These are phyloP conservation scores for Solea solea DNA, from an alignment of 2,113 vertebrate species.

Conservation along the genomic window DNA sequence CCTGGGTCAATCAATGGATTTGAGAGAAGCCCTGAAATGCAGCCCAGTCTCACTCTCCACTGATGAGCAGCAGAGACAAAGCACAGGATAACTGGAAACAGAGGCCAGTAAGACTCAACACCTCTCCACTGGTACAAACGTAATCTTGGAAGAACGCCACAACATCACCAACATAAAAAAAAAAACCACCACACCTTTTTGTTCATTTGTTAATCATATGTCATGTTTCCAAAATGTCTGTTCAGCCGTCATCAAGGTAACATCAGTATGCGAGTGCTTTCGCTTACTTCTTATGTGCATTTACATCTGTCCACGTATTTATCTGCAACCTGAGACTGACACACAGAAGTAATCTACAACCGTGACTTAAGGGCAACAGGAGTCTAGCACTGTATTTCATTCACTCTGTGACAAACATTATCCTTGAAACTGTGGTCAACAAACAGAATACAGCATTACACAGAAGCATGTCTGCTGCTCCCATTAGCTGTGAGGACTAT, in stretches of 20 bases:
- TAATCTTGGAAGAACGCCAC: neutral
- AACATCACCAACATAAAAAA: neutral
- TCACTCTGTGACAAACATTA: neutral
- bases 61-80: no score
- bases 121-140: neutral
- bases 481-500: neutral
- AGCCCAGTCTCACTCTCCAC: slow-evolving; percentile 29
- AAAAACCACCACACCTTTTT: neutral
- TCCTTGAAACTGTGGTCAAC: neutral
- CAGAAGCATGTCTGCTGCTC: neutral
- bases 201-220: neutral
- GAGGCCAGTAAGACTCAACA: slow-evolving; percentile 13
- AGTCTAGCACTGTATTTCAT: neutral
- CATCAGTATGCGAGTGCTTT: no score
- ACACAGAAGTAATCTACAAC: neutral
- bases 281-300: no score
- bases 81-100: slow-evolving; percentile 24
- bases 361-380: no score
- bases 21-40: slow-evolving; percentile 32
- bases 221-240: neutral
- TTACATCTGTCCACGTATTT: no score
- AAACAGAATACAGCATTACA: no score
- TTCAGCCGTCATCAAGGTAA: neutral
- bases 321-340: no score
- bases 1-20: slow-evolving; percentile 18